Evolutionary conservation across 2,797 vertebrate species (phyloP).

Genomic region (Microcaecilia unicolor): DNA sequence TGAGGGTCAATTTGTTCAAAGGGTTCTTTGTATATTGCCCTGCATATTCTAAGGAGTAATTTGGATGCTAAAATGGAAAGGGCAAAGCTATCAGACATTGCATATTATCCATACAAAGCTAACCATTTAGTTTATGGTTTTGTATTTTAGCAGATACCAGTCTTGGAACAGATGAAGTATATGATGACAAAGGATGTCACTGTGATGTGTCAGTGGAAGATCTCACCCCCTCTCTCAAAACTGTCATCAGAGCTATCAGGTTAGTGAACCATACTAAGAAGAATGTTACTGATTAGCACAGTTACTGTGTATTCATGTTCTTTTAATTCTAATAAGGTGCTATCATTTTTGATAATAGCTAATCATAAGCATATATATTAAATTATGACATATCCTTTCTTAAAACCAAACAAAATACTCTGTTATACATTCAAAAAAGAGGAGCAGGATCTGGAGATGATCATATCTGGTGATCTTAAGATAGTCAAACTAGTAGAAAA

Average conservation of each 20-base stretch:
- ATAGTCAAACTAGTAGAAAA: too few species aligned
- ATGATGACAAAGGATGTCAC: constrained; percentile 89
- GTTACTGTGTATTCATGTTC: background rate
- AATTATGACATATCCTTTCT: constrained; percentile 3
- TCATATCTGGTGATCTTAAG: too few species aligned
- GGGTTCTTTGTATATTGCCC: too few species aligned
- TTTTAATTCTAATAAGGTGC: background rate
- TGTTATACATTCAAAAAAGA: too few species aligned
- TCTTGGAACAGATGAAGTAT: constrained; percentile 75
- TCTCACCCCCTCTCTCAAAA: constrained; percentile 85
- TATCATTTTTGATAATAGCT: background rate
- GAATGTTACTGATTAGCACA: constrained; percentile 1
- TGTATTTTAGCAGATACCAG: constrained; percentile 73
- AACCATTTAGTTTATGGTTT: constrained; percentile 11
- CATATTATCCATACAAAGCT: too few species aligned
- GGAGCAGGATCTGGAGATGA: too few species aligned
- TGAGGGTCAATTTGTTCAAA: too few species aligned
- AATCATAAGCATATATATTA: constrained; percentile 10
- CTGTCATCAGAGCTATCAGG: constrained; percentile 91
- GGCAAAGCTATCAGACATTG: too few species aligned
- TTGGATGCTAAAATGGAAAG: too few species aligned
- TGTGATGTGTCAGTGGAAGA: constrained; percentile 92
- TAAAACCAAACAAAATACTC: background rate
- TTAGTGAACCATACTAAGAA: constrained; percentile 38
- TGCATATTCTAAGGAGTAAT: too few species aligned